A percentile compares a stretch with the other conserved stretches of the same genome.
These are phyloP conservation scores for Collichthys lucidus DNA, from an alignment of 2,113 vertebrate species.

Conservation along the genomic window DNA sequence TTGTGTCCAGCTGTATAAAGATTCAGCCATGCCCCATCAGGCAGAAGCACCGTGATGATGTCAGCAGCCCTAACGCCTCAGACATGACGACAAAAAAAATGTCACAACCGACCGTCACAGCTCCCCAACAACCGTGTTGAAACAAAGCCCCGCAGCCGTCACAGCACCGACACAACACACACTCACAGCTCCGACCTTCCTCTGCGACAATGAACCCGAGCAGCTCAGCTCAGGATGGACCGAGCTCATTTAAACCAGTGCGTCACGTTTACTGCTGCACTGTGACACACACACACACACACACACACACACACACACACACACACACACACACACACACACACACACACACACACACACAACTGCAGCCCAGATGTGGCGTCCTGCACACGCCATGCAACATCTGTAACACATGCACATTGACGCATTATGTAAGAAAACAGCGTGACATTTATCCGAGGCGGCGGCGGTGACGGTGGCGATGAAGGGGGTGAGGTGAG, in stretches of 20 bases:
- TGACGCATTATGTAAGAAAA: constrained; percentile 69
- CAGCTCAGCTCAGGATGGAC: constrained; percentile 13
- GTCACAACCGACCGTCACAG: constrained; percentile 27
- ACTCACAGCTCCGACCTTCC: neutral
- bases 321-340: too few relatives aligned
- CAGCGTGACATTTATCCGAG: constrained; percentile 54
- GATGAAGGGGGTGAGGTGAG: neutral
- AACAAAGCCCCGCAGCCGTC: constrained; percentile 7
- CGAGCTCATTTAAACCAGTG: constrained; percentile 33
- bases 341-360: neutral
- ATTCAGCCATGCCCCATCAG: constrained; percentile 21
- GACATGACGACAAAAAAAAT: constrained; percentile 17
- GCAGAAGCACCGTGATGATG: constrained; percentile 32
- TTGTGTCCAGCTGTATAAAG: constrained; percentile 20
- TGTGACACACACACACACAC: neutral
- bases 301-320: too few relatives aligned
- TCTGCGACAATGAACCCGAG: constrained; percentile 37
- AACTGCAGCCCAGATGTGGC: constrained; percentile 48
- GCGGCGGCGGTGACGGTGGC: neutral
- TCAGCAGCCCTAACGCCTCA: constrained; percentile 9
- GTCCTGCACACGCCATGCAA: constrained; percentile 15
- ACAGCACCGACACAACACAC: neutral
- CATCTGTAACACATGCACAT: constrained; percentile 48
- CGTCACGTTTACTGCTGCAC: constrained; percentile 56
- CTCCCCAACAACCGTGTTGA: neutral